A percentile compares a stretch with the other conserved stretches of the same genome.
phyloP scores from a whole-genome alignment of 1,140 invertebrate genomes.

The Grapholita molesta region DNA sequence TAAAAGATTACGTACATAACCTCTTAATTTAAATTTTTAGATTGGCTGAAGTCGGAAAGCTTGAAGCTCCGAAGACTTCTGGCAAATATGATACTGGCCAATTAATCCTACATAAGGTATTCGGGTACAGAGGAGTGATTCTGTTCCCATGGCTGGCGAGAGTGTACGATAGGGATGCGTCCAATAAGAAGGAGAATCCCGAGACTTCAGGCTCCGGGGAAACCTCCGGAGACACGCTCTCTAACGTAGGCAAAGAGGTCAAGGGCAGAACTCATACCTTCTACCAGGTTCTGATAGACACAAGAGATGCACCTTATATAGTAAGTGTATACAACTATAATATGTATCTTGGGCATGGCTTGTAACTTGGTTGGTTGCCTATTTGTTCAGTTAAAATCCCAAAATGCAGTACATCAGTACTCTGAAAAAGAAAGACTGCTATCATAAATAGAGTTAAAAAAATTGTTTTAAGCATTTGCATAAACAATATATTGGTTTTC shows the following conservation, averaged over 20 bases:
- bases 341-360: neutral
- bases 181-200: constrained; percentile 68
- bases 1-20: constrained; percentile 53
- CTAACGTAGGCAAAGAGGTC: constrained; percentile 89
- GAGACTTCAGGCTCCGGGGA: constrained; percentile 47
- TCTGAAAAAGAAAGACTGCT: neutral
- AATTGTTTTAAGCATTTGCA: too few relatives aligned
- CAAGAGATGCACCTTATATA: constrained; percentile 96
- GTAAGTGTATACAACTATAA: constrained; percentile 79
- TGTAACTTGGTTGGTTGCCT: neutral
- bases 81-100: constrained; percentile 97
- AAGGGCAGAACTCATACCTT: constrained; percentile 95
- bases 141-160: constrained; percentile 97
- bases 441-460: neutral
- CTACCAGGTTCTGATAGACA: constrained; percentile 98
- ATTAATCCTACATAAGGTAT: constrained; percentile 95
- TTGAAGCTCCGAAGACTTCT: constrained; percentile 89
- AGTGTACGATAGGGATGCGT: constrained; percentile 95
- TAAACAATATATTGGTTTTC: too few relatives aligned
- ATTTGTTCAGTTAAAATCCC: neutral
- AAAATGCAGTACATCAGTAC: neutral
- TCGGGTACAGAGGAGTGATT: constrained; percentile 97
- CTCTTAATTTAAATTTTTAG: constrained; percentile 56
- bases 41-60: constrained; percentile 80
- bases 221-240: constrained; percentile 57